phyloP scores from a whole-genome alignment of 2,113 vertebrate genomes.

The Promerops cafer region DNA sequence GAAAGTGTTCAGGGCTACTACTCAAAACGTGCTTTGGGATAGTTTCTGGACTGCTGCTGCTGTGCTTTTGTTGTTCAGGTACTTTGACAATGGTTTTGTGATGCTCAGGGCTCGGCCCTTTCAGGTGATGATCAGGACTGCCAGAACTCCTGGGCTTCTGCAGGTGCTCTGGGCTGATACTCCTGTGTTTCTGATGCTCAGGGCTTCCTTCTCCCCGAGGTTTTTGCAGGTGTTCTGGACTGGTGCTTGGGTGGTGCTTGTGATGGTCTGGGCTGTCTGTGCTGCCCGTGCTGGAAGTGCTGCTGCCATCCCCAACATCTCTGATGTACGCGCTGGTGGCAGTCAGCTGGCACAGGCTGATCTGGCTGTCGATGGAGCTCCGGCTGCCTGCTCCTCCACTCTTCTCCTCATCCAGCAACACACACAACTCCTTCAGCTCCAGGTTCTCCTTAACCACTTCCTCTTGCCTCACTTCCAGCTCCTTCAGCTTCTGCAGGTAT shows the following conservation, averaged over 20 bases:
- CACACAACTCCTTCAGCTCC: conserved; percentile 92
- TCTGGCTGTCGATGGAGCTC: conserved; percentile 89
- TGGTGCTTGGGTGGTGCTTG: conserved; percentile 67
- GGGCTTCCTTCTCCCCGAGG: conserved; percentile 79
- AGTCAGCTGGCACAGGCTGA: conserved; percentile 81
- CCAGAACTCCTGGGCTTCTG: conserved; percentile 70
- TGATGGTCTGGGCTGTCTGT: conserved; percentile 81
- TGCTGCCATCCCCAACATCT: conserved; percentile 92
- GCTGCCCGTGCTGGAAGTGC: conserved; percentile 88
- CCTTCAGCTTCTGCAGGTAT: conserved; percentile 91
- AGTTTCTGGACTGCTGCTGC: conserved; percentile 74
- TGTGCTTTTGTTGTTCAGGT: conserved; percentile 75
- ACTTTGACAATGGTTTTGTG: conserved; percentile 75
- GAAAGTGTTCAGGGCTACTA: conserved; percentile 83
- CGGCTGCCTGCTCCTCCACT: conserved; percentile 77
- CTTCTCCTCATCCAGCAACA: conserved; percentile 92
- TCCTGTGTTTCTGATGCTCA: conserved; percentile 77
- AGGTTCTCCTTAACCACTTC: conserved; percentile 92
- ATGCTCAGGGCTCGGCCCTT: conserved; percentile 82
- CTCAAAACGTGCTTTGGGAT: conserved; percentile 77
- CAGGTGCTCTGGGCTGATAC: conserved; percentile 85
- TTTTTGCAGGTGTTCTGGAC: conserved; percentile 82
- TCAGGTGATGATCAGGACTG: conserved; percentile 79
- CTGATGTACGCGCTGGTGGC: conserved; percentile 74
- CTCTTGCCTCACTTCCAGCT: conserved; percentile 88